phyloP scores from a whole-genome alignment of 2,113 vertebrate species.

The Fregata magnificens region DNA sequence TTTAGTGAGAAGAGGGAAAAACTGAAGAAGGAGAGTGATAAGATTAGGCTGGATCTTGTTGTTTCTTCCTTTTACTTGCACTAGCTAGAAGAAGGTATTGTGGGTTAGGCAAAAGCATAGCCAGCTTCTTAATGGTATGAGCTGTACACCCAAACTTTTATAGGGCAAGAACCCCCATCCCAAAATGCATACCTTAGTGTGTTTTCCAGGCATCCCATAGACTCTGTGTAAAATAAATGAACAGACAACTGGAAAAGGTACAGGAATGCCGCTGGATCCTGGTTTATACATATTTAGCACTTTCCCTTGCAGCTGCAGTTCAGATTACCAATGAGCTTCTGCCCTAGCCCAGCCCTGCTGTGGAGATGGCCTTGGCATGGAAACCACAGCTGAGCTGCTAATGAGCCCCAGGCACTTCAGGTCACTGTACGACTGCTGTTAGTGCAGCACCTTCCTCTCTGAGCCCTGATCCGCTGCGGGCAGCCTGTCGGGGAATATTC shows the following conservation, averaged over 20 bases:
- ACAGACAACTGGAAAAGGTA: not conserved
- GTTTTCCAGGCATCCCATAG: not conserved
- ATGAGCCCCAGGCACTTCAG: not conserved
- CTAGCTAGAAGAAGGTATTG: not conserved
- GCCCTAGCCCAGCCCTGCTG: not conserved
- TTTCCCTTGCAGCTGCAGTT: not conserved
- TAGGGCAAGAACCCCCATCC: not conserved
- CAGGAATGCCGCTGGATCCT: not conserved
- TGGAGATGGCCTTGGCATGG: not conserved
- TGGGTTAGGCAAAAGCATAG: not conserved
- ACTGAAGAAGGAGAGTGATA: fast-evolving
- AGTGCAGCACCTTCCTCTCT: not conserved
- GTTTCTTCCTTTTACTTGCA: not conserved
- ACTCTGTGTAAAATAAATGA: not conserved
- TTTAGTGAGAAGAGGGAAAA: not conserved
- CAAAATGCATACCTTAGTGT: not conserved
- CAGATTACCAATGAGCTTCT: not conserved
- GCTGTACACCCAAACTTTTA: not conserved
- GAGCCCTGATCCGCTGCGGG: not conserved
- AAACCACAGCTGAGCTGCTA: not conserved
- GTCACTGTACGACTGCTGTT: fast-evolving
- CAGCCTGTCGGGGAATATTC: not conserved
- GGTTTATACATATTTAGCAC: not conserved
- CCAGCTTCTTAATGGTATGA: not conserved
- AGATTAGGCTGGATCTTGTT: not conserved